phyloP scores from a whole-genome alignment of 2,797 vertebrate species.

The Loriculus beryllinus region DNA sequence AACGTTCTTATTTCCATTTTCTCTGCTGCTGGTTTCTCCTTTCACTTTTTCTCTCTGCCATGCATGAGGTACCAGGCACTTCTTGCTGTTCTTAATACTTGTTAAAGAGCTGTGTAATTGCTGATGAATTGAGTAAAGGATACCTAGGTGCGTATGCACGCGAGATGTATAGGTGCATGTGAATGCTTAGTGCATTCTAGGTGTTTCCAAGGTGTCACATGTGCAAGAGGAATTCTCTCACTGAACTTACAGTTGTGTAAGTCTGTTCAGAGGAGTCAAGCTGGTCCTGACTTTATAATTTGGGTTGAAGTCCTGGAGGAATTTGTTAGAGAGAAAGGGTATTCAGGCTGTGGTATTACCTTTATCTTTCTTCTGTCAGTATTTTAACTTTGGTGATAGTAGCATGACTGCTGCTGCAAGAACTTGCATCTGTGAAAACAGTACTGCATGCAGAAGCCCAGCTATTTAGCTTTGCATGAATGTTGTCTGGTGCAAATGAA shows the following conservation, averaged over 20 bases:
- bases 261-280: neutral
- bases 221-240: neutral
- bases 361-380: neutral
- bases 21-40: neutral
- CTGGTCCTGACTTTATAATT: neutral
- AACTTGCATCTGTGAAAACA: neutral
- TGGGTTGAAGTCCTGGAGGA: neutral
- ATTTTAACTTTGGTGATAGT: neutral
- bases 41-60: neutral
- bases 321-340: neutral
- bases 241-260: neutral
- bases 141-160: neutral
- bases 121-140: neutral
- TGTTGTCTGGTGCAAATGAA: neutral
- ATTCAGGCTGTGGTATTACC: neutral
- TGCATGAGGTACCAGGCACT: neutral
- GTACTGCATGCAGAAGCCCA: accelerated
- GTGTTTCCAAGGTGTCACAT: accelerated
- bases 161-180: accelerated
- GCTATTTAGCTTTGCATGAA: neutral
- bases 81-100: neutral
- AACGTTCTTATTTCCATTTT: neutral
- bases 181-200: neutral
- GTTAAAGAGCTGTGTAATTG: neutral
- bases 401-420: neutral